Evolutionary conservation across 1,140 invertebrate genomes (phyloP).

Genomic region (Drosophila setifemur): DNA sequence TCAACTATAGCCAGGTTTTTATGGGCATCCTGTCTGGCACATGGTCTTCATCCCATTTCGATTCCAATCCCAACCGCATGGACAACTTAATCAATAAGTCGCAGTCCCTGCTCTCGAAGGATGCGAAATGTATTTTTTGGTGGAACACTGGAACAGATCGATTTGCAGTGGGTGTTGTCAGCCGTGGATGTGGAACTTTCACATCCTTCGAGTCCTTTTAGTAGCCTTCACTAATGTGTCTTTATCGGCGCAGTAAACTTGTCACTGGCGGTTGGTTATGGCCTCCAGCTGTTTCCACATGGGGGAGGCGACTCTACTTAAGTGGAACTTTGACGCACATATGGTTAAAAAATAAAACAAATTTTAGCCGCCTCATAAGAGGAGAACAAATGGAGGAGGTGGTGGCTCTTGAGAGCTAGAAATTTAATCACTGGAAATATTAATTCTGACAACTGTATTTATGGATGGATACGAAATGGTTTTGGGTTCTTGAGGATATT

Average conservation of each 20-base stretch:
- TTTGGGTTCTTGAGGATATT: not conserved
- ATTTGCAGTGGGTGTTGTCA: slow-evolving; percentile 37
- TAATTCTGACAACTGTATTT: slow-evolving; percentile 20
- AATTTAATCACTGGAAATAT: slow-evolving; percentile 12
- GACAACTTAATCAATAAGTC: slow-evolving; percentile 52
- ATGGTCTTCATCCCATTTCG: slow-evolving; percentile 11
- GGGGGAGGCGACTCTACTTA: slow-evolving; percentile 15
- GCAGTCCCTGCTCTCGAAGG: slow-evolving; percentile 10
- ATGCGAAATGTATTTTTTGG: slow-evolving; percentile 10
- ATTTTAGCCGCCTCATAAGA: slow-evolving; percentile 1
- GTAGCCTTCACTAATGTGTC: not conserved
- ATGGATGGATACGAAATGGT: not conserved
- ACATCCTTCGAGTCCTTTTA: not conserved
- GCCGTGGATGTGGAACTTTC: not conserved
- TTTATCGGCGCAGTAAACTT: slow-evolving; percentile 17
- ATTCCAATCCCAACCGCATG: slow-evolving; percentile 41
- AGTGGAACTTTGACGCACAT: slow-evolving; percentile 37
- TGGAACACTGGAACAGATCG: slow-evolving; percentile 37
- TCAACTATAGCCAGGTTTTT: slow-evolving; percentile 32
- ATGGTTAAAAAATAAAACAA: slow-evolving; percentile 25
- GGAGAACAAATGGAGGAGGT: slow-evolving; percentile 3
- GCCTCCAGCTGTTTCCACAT: slow-evolving; percentile 17
- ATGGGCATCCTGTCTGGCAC: slow-evolving; percentile 53
- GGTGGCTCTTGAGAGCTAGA: slow-evolving; percentile 3
- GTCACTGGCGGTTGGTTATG: slow-evolving; percentile 17